These are phyloP conservation scores for Rhagologus leucostigma DNA, from an alignment of 2,113 vertebrate species.

Conservation along the genomic window DNA sequence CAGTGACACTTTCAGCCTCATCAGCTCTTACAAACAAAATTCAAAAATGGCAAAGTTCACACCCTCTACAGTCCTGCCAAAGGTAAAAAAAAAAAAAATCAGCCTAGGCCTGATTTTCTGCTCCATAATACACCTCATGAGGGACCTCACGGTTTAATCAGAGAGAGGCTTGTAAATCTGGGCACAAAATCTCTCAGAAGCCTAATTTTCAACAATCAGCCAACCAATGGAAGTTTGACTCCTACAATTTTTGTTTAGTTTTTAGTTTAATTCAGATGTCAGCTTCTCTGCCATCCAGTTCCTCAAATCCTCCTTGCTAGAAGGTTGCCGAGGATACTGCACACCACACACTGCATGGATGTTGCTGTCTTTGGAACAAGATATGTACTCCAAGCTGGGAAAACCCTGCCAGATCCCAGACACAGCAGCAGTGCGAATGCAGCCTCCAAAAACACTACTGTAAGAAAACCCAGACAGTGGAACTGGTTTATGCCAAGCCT, in stretches of 20 bases:
- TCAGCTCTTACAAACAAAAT: neutral
- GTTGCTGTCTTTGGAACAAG: neutral
- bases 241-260: neutral
- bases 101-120: neutral
- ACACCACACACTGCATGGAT: neutral
- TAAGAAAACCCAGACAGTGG: neutral
- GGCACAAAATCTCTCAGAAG: neutral
- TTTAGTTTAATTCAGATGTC: neutral
- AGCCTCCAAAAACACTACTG: neutral
- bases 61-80: neutral
- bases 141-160: neutral
- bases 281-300: neutral
- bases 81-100: neutral
- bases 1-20: neutral
- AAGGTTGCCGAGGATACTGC: neutral
- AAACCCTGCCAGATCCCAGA: neutral
- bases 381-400: neutral
- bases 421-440: fast-evolving
- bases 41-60: neutral
- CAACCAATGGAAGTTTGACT: fast-evolving
- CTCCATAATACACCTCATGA: neutral
- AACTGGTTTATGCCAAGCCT: fast-evolving
- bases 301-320: neutral
- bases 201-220: neutral
- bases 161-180: neutral